Evolutionary conservation across 2,113 vertebrate species (phyloP).

Genomic region (Rhynchopsitta pachyrhyncha): DNA sequence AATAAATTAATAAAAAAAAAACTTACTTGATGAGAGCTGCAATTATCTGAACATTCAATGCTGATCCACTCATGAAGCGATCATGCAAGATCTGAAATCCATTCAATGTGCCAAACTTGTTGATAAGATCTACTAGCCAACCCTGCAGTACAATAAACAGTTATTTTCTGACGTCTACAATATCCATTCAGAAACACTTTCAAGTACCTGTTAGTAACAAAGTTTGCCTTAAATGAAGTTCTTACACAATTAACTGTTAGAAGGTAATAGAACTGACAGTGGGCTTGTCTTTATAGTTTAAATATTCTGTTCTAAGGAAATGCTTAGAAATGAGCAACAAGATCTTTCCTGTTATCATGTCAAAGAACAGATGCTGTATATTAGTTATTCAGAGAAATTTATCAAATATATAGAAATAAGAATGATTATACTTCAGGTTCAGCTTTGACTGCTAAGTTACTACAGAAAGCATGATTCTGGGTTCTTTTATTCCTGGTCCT

Average conservation of each 20-base stretch:
- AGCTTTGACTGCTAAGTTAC: neutral
- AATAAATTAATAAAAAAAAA: neutral
- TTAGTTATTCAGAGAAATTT: neutral
- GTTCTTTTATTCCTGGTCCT: neutral
- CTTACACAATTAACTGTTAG: neutral
- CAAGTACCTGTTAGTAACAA: neutral
- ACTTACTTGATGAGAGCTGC: slow-evolving; percentile 99
- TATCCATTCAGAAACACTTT: neutral
- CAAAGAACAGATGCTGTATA: neutral
- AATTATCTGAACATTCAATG: slow-evolving; percentile 99
- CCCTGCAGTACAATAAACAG: slow-evolving; percentile 79
- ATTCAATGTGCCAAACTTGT: slow-evolving; percentile 98
- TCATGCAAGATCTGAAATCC: slow-evolving; percentile 99
- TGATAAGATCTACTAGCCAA: slow-evolving; percentile 99
- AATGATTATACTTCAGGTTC: neutral
- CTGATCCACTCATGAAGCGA: slow-evolving; percentile 97
- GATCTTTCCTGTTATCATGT: neutral
- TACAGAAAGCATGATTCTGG: neutral
- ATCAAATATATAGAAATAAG: neutral
- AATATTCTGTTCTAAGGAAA: neutral
- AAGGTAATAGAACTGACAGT: neutral
- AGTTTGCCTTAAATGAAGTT: neutral
- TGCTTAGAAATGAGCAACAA: neutral
- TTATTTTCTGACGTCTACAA: neutral
- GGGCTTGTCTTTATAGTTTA: neutral